Conservation (phyloP, 2,888 invertebrate genomes). For the Cosmia pyralina region DNA sequence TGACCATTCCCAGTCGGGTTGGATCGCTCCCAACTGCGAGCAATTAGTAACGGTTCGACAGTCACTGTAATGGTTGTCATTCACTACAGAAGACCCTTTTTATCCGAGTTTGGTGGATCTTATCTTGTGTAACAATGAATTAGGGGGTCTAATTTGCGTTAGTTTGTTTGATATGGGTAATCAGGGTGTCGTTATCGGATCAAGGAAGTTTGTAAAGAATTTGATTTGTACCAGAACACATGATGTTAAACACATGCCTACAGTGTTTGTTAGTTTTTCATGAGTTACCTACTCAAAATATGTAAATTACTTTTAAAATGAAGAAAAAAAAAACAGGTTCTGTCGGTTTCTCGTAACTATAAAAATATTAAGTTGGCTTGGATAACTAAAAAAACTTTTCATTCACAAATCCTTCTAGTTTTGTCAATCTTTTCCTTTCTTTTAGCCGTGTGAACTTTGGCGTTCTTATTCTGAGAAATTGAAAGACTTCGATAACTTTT, state of each 20-base stretch:
- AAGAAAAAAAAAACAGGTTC: background rate
- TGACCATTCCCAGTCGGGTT: constrained; percentile 62
- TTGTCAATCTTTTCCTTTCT: background rate
- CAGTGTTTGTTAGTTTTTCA: no score
- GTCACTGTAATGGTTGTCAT: constrained; percentile 58
- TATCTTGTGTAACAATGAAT: constrained; percentile 31
- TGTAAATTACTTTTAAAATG: background rate
- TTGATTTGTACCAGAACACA: background rate
- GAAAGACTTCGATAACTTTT: no score
- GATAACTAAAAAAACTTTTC: background rate
- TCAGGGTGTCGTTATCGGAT: background rate
- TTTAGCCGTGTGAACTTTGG: no score
- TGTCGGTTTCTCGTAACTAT: background rate
- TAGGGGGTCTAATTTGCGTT: constrained; percentile 24
- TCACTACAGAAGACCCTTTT: constrained; percentile 53
- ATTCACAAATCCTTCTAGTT: background rate
- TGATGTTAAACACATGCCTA: no score
- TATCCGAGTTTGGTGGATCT: constrained; percentile 41
- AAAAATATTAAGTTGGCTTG: no score
- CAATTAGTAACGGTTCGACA: constrained; percentile 67
- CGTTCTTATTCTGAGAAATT: no score
- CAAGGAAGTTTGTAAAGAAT: no score
- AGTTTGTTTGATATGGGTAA: constrained; percentile 12
- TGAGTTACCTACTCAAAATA: no score
- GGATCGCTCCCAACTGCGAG: constrained; percentile 66